Conservation (phyloP, 2,888 invertebrate genomes). For the Erebia palarica region DNA sequence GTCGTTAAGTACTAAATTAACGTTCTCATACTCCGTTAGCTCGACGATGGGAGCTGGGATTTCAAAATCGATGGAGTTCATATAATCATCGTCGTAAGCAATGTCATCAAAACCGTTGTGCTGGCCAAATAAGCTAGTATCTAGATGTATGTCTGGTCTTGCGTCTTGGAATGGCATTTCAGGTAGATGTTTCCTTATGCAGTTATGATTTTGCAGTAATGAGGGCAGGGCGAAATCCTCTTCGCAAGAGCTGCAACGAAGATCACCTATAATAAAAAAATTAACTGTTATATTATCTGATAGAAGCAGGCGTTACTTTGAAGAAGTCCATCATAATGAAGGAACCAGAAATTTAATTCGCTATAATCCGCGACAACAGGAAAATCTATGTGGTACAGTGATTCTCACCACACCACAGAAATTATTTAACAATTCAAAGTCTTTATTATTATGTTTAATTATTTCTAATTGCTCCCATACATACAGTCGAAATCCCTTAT, state of each 20-base stretch:
- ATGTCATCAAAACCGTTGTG: slow-evolving; percentile 55
- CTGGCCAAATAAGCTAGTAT: slow-evolving; percentile 50
- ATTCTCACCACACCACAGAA: too few species aligned
- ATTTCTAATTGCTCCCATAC: too few species aligned
- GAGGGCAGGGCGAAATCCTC: slow-evolving; percentile 69
- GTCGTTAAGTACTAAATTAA: slow-evolving; percentile 29
- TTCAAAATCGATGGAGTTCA: slow-evolving; percentile 62
- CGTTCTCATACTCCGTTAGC: slow-evolving; percentile 54
- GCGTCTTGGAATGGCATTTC: slow-evolving; percentile 66
- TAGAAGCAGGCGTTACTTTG: too few species aligned
- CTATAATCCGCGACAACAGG: too few species aligned
- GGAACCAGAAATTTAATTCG: too few species aligned
- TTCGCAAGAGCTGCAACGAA: slow-evolving; percentile 62
- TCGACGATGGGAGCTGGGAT: slow-evolving; percentile 68
- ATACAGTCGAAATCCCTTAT: too few species aligned
- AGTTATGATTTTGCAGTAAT: slow-evolving; percentile 57
- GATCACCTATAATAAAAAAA: slow-evolving; percentile 39
- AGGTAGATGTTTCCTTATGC: slow-evolving; percentile 55
- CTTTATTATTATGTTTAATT: too few species aligned
- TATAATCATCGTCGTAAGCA: slow-evolving; percentile 59
- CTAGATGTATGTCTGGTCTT: slow-evolving; percentile 62
- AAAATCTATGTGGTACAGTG: too few species aligned
- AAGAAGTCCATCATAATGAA: too few species aligned
- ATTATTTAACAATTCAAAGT: too few species aligned
- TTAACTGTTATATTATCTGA: neutral